Percentiles rank a stretch among this genome's conserved stretches.
Evolutionary conservation across 53 echinoderm and acorn worm species (phyloP).

Genomic region (Henricia sp.): DNA sequence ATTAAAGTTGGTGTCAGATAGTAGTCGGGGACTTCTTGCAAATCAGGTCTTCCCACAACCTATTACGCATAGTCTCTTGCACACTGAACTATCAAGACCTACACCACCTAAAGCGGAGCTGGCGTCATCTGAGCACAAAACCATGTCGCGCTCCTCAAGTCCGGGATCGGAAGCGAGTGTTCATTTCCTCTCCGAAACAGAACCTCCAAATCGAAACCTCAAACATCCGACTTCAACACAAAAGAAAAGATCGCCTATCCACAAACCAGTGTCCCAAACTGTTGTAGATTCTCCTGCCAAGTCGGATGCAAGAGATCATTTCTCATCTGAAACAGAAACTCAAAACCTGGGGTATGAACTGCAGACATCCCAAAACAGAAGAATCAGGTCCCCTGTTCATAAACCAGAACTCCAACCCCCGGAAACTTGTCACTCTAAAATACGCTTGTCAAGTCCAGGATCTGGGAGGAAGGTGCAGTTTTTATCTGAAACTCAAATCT

Average conservation of each 20-base stretch:
- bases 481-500: constrained; percentile 44
- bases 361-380: constrained; percentile 3
- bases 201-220: neutral
- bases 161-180: constrained; percentile 41
- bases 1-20: neutral
- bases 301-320: too few relatives aligned
- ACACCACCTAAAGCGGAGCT: neutral
- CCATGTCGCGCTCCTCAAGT: constrained; percentile 22
- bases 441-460: too few relatives aligned
- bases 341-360: too few relatives aligned
- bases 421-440: too few relatives aligned
- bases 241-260: constrained; percentile 23
- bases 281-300: too few relatives aligned
- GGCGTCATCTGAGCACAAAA: neutral
- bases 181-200: constrained; percentile 55
- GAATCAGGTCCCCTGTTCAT: constrained; percentile 11
- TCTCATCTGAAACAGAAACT: too few relatives aligned
- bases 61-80: constrained; percentile 62
- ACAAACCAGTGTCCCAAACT: too few relatives aligned
- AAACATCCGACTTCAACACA: constrained; percentile 12
- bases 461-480: constrained; percentile 38
- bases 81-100: constrained; percentile 50
- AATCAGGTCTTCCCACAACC: constrained; percentile 62
- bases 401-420: neutral
- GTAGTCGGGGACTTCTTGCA: neutral